These are phyloP conservation scores for Drosophila buzzatii DNA, from an alignment of 2,888 invertebrate genomes.

Conservation along the genomic window DNA sequence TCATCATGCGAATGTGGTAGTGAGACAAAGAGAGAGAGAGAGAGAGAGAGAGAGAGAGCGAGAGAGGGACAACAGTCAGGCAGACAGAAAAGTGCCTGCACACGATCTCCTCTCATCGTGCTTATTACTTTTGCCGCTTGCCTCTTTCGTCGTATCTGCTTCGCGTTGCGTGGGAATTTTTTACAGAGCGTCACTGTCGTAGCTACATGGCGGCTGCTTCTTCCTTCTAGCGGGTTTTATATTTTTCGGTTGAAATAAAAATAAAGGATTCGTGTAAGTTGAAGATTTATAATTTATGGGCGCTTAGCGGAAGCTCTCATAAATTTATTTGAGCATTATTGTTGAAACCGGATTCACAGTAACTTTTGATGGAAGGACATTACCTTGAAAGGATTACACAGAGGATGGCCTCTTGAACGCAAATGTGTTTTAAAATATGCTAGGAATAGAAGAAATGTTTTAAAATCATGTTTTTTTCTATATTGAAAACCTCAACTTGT, in stretches of 20 bases:
- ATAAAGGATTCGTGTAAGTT: conserved; percentile 42
- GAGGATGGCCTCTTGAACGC: background rate
- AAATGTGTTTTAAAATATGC: too few relatives aligned
- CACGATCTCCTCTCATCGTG: conserved; percentile 59
- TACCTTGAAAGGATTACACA: background rate
- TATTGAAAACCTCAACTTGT: background rate
- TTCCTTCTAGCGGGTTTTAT: conserved; percentile 33
- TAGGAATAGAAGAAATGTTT: too few relatives aligned
- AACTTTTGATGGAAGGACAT: background rate
- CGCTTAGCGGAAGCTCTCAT: background rate
- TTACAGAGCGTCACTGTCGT: conserved; percentile 49
- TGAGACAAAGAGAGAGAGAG: background rate
- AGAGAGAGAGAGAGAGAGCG: conserved; percentile 8
- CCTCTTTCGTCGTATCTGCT: conserved; percentile 35
- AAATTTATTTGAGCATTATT: background rate
- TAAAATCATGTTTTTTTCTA: background rate
- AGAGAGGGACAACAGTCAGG: conserved; percentile 52
- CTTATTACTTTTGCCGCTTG: conserved; percentile 54
- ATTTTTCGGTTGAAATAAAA: conserved; percentile 1
- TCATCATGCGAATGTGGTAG: conserved; percentile 38
- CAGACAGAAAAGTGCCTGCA: conserved; percentile 44
- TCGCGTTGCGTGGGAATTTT: conserved; percentile 66
- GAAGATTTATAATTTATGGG: background rate
- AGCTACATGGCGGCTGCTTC: conserved; percentile 30
- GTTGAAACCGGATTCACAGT: background rate